Evolutionary conservation across 2,113 vertebrate species (phyloP), one percentile per base, ranked within the genome.

Genomic region (Merops nubicus): DNA sequence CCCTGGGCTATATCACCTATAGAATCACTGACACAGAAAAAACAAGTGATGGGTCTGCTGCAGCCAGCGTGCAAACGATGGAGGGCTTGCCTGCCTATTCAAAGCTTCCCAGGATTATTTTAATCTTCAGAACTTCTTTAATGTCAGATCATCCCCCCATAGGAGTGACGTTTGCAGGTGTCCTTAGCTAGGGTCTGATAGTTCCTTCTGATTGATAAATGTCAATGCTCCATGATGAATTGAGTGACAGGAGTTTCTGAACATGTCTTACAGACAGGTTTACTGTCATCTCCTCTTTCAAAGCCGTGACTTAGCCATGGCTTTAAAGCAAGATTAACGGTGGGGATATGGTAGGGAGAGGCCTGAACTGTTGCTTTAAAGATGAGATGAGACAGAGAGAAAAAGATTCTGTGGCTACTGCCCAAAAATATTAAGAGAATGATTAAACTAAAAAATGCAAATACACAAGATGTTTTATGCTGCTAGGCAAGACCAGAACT

Each of bases 381-480:
- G 87, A 94, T 60, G 34, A 88, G 87, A 94, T 60, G 34, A 95
- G 51, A 53, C 56, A 79, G 74, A 85, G 70, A 40, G 67, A 75
- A 95, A 94, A 96, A 95, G 94, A 97, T 97, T 95, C 57, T 85
- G 89, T 97, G 97, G 96, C 97, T 98, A 98, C 97, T 89, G 87
- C 97, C 95, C 94, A 95, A 97, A 90, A 98, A 97, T 97, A 97
- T 91, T 97, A 97, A 98, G 89, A 93, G 97, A 97, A 98, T 98
- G 91, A 98, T 98, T 98, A 97, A 98, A 97, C 91, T 96, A 89
- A 96, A 97, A 98, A 97, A 97, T 98, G 97, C 97, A 98, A 98
- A 98, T 98, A 94, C 87, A 96, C 93, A 97, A 98, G 97, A 97
- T 97, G 97, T 97, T 97, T 97, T 96, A 96, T 96, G 97, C 96